Base-by-base conservation (phyloP, 2,113 vertebrate genomes). In the Mungos mungo region DNA sequence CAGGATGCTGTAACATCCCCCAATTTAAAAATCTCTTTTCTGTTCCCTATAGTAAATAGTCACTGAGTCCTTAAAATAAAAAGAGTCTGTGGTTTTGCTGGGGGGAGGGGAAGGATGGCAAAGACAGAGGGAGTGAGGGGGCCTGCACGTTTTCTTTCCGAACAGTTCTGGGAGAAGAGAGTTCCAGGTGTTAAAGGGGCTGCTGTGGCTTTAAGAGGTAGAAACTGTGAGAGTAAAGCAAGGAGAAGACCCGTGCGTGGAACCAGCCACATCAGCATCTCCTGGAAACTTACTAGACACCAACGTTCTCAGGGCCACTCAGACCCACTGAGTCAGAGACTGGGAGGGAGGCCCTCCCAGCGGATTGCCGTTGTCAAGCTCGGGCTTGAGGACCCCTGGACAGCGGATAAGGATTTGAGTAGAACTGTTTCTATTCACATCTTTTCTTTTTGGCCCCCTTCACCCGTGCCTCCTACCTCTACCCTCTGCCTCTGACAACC, bases 1-100 rank as follows among this genome's bases (percentile, higher is more conserved):
- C 7, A 47, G 79, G 63, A 27, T 0, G 4, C 88, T 84, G 80
- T 25, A 57, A 57, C 21, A 19, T 79, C 23, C 10, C 54, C 41
- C 18, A 15, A 54, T 66, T 92, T 68, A 77, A 88, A 85, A 60
- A 35, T 65, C 25, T 60, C 35, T 52, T 29, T 47, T 72, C n/a
- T 65, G 45, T 52, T 95, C 38, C 72, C 93, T 82, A 69, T 12
- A 14, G 68, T 65, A 86, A 85, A 77, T 7, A 91, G 50, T 27
- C 69, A 89, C 31, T 50, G 23, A 76, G 65, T 81, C 65, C 76
- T 91, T 90, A 60, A 97, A 93, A 90, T 69, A 41, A 81, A 96
- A 79, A 27, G 21, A 27, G 25, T 57, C 83, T 54, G 45, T 79
- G 38, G 23, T 86, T 81, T 76, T 50, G 29, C 7, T 4, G 72